A percentile compares a stretch with the other conserved stretches of the same genome.
These are phyloP conservation scores for Gallinago nigripennis DNA, from an alignment of 2,797 vertebrate genomes.

Conservation along the genomic window DNA sequence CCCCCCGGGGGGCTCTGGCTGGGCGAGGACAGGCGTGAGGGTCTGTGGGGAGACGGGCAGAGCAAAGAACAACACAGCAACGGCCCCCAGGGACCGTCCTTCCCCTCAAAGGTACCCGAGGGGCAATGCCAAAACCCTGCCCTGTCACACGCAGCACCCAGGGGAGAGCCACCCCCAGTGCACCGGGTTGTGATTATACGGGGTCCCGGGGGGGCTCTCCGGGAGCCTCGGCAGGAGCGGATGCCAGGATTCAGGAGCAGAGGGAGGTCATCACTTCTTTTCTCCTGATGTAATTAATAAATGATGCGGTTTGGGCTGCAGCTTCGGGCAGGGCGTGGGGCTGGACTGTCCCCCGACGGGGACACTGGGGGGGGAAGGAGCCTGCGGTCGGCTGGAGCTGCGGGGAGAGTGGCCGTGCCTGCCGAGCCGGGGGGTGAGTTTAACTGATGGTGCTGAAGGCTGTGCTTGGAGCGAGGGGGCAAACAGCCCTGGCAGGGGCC, in stretches of 20 bases:
- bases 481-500: not conserved
- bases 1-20: too few species aligned
- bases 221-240: not conserved
- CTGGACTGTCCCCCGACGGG: not conserved
- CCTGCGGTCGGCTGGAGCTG: not conserved
- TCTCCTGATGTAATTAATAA: not conserved
- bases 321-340: not conserved
- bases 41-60: not conserved
- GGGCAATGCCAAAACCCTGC: not conserved
- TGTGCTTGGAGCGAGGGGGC: fast-evolving
- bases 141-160: not conserved
- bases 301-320: not conserved
- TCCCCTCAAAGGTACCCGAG: fast-evolving
- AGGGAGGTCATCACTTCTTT: not conserved
- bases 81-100: not conserved
- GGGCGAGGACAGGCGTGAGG: not conserved
- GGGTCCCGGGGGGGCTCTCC: fast-evolving
- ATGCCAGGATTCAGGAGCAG: not conserved
- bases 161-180: not conserved
- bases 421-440: fast-evolving
- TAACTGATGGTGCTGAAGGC: too few species aligned
- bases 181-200: fast-evolving
- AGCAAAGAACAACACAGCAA: fast-evolving
- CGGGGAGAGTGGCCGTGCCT: fast-evolving
- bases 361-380: not conserved